Conservation (phyloP, 1,140 invertebrate species). For the Drosophila asahinai region DNA sequence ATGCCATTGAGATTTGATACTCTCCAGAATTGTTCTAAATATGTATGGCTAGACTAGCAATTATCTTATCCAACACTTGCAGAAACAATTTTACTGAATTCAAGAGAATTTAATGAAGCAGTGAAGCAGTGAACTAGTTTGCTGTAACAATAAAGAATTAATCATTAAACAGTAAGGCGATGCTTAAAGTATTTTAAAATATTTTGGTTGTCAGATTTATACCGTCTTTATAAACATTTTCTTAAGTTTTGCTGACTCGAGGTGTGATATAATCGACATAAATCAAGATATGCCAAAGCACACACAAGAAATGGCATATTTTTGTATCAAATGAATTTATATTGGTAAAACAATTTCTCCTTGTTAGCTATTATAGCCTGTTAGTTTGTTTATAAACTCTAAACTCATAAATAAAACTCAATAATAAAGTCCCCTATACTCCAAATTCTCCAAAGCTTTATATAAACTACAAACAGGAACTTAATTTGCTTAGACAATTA, state of each 20-base stretch:
- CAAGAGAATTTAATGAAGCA: too few species aligned
- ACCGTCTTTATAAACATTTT: too few species aligned
- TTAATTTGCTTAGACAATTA: constrained; percentile 35
- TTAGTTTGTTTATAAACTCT: not conserved
- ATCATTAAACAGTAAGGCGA: too few species aligned
- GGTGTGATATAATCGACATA: too few species aligned
- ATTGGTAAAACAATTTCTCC: not conserved
- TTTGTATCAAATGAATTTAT: too few species aligned
- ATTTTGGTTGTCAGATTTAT: too few species aligned
- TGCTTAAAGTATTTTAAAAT: too few species aligned
- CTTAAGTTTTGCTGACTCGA: too few species aligned
- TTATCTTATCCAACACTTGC: not conserved
- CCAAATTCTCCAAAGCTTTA: not conserved
- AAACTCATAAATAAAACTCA: not conserved
- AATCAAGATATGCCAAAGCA: too few species aligned
- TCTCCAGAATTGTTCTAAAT: constrained; percentile 6
- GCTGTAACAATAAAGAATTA: too few species aligned
- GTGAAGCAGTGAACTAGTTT: not conserved
- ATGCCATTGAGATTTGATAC: constrained; percentile 22
- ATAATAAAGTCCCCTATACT: not conserved
- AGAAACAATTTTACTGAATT: not conserved
- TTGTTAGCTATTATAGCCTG: not conserved
- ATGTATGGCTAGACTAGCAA: not conserved
- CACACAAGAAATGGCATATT: too few species aligned
- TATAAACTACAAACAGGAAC: constrained; percentile 9